Base-by-base conservation (phyloP, 2,888 invertebrate species). In the Petrolisthes cinctipes region DNA sequence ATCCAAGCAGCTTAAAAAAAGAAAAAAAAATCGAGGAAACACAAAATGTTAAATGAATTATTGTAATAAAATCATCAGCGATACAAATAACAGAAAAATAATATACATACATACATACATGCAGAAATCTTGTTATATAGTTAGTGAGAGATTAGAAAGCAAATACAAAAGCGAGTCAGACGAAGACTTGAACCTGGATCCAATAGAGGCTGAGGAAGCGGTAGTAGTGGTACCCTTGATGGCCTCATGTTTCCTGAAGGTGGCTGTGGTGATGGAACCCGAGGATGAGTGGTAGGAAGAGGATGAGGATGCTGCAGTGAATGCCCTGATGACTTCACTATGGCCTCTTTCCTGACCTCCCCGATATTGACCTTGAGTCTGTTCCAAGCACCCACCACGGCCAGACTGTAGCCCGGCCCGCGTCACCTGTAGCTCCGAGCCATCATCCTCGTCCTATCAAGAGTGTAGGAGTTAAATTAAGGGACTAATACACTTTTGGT, bases 161-260 rank as follows among this genome's bases (percentile, higher is more conserved):
- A 37, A 37, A 37, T 37, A 2, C 37, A 37, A 37, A 37, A 37
- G 0, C 37, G 37, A 37, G 37, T 37, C 1, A 37, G 37, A 37
- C 37, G 37, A 37, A 37, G 37, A 37, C 37, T 37, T 2, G 37
- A 37, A 37, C 37, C 37, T 37, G 37, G 37, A 37, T 37, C 37
- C 37, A 37, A 37, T 2, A 1, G 68, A 20, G 75, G 75, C 83
- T 83, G 76, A 37, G 37, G 57, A 53, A 53, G 84, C 23, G 51
- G 71, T 51, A 0, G 54, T 53, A 4, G 81, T 53, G 17, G 79
- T 11, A n/a, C 68, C 53, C 17, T n/a, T 53, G 5, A n/a, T 20
- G 51, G 68, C 66, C 11, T 14, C 9, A 23, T 61, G 51, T 83
- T 51, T 88, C 66, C 88, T 85, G 88, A 88, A 88, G 82, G 88